phyloP scores from a whole-genome alignment of 2,113 vertebrate genomes.

The Paradoxurus hermaphroditus region DNA sequence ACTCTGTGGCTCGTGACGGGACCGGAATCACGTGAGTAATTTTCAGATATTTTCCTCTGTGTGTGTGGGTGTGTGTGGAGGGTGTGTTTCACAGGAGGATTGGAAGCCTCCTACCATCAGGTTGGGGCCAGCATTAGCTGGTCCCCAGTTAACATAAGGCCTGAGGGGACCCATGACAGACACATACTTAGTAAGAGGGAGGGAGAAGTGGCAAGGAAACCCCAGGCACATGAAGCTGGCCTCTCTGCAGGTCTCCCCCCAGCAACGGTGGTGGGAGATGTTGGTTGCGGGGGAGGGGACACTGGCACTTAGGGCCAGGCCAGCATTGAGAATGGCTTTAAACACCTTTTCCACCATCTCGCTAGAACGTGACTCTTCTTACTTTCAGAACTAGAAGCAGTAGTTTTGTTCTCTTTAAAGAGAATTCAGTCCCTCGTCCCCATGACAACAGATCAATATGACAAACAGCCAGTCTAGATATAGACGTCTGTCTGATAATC shows the following conservation, averaged over 20 bases:
- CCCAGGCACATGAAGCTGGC: rapidly evolving
- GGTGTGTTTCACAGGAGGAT: rapidly evolving
- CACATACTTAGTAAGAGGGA: too few species aligned
- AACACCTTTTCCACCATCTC: not conserved
- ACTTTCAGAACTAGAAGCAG: not conserved
- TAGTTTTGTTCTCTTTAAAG: not conserved
- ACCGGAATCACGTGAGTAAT: rapidly evolving
- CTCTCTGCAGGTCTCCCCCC: rapidly evolving
- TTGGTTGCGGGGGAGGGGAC: too few species aligned
- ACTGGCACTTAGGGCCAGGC: rapidly evolving
- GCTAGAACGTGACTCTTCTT: not conserved
- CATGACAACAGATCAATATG: not conserved
- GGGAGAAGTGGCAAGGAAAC: not conserved
- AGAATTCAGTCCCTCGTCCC: not conserved
- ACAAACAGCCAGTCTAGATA: not conserved
- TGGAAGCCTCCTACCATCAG: not conserved
- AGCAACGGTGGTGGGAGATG: rapidly evolving
- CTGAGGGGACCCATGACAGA: not conserved
- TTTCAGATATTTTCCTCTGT: too few species aligned
- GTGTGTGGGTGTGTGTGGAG: rapidly evolving
- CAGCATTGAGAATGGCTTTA: rapidly evolving
- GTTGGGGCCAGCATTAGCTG: not conserved
- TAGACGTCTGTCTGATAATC: rapidly evolving
- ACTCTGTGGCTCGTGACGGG: rapidly evolving
- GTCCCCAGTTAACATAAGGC: not conserved